phyloP scores from a whole-genome alignment of 1,140 invertebrate species.

The Aphaenogaster floridana region DNA sequence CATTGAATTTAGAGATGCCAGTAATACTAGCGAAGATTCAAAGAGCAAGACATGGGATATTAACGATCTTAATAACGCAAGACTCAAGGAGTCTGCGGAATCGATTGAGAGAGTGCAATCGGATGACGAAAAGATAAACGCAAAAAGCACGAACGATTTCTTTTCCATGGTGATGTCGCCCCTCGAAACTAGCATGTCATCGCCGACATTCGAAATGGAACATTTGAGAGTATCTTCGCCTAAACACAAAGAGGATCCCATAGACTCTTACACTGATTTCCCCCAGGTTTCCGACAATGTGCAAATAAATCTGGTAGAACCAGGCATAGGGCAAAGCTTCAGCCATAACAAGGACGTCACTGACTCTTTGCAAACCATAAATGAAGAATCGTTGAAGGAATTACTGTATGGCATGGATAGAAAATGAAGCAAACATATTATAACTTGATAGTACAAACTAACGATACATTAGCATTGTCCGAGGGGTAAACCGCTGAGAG shows the following conservation, averaged over 20 bases:
- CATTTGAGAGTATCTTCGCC: constrained; percentile 86
- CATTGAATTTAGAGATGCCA: not conserved
- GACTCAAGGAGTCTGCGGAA: constrained; percentile 50
- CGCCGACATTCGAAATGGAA: constrained; percentile 85
- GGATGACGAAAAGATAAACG: constrained; percentile 71
- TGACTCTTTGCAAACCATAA: constrained; percentile 85
- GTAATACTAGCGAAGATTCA: constrained; percentile 51
- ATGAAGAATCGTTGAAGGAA: constrained; percentile 87
- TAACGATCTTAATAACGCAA: constrained; percentile 22
- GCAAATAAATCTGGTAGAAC: constrained; percentile 61
- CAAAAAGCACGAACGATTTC: constrained; percentile 82
- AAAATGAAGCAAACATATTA: constrained; percentile 72
- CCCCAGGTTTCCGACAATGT: constrained; percentile 47
- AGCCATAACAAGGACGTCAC: constrained; percentile 60
- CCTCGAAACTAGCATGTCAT: constrained; percentile 79
- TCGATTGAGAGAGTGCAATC: constrained; percentile 29
- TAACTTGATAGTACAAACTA: constrained; percentile 32
- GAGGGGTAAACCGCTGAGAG: no score
- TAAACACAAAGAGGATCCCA: constrained; percentile 66
- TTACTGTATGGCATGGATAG: constrained; percentile 84
- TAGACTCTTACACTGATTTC: constrained; percentile 61
- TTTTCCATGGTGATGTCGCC: constrained; percentile 86
- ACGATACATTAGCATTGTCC: constrained; percentile 9
- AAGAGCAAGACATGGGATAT: constrained; percentile 50
- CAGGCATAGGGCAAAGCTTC: constrained; percentile 66